phyloP scores from a whole-genome alignment of 2,113 vertebrate genomes.

The Esox niger region DNA sequence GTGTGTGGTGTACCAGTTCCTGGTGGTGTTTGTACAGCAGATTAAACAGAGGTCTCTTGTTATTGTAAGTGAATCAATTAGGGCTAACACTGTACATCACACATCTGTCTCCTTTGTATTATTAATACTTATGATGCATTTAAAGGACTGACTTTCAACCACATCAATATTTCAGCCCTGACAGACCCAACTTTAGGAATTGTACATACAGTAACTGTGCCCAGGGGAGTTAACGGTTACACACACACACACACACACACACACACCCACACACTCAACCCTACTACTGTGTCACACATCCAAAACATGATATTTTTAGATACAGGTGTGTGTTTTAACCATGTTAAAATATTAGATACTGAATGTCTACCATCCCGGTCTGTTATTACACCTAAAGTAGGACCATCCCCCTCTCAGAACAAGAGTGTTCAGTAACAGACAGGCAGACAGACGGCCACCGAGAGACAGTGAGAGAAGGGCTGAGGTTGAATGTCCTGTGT shows the following conservation, averaged over 20 bases:
- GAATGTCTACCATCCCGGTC: too few species aligned
- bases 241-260: background rate
- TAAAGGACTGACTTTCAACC: constrained; percentile 6
- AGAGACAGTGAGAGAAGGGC: background rate
- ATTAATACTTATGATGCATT: constrained; percentile 29
- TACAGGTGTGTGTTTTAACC: background rate
- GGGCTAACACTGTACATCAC: background rate
- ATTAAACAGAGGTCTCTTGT: constrained; percentile 36
- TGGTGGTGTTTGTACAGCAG: constrained; percentile 42
- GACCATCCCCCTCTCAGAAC: background rate
- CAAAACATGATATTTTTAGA: background rate
- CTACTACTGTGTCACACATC: background rate
- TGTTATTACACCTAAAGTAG: too few species aligned
- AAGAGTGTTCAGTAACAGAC: background rate
- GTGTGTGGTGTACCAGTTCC: constrained; percentile 10
- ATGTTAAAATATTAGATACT: too few species aligned
- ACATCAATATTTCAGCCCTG: constrained; percentile 23
- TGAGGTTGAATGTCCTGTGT: constrained; percentile 1
- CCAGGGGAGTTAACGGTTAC: background rate
- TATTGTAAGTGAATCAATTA: constrained; percentile 27
- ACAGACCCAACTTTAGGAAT: background rate
- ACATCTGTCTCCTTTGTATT: constrained; percentile 16
- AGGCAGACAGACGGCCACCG: background rate
- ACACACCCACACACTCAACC: background rate
- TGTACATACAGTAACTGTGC: background rate